A percentile compares a stretch with the other conserved stretches of the same genome.
Conservation (phyloP, 2,113 vertebrate species). For the Calypte anna region DNA sequence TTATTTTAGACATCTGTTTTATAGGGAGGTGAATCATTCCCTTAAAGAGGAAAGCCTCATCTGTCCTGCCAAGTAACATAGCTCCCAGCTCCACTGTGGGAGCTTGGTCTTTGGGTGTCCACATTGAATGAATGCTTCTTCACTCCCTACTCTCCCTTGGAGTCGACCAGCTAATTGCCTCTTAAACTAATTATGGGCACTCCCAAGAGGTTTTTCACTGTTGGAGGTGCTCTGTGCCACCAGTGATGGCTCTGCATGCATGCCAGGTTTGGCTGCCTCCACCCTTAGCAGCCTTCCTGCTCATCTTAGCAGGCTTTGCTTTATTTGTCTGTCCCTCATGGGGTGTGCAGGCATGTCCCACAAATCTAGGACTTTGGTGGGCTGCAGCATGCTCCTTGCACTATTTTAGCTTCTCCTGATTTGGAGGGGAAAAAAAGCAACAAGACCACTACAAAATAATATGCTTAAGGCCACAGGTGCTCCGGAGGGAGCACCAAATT, state of each 20-base stretch:
- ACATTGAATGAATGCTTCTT: not conserved
- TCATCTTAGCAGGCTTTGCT: not conserved
- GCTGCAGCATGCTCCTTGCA: not conserved
- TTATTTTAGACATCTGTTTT: not conserved
- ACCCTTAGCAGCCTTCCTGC: not conserved
- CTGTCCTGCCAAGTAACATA: not conserved
- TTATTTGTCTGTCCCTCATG: fast-evolving
- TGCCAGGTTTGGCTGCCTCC: not conserved
- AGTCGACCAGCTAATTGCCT: not conserved
- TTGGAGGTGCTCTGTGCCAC: not conserved
- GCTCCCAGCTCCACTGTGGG: not conserved
- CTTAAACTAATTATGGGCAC: fast-evolving
- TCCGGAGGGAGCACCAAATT: not conserved
- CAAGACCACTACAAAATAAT: not conserved
- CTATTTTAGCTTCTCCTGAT: not conserved
- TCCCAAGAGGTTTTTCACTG: fast-evolving
- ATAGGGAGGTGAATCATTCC: not conserved
- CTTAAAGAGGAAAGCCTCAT: not conserved
- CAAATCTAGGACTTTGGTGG: not conserved
- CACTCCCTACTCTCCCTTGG: not conserved
- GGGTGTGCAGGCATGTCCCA: fast-evolving
- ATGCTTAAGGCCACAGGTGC: not conserved
- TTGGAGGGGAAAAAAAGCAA: not conserved
- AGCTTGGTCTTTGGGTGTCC: not conserved
- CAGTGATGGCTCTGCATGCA: not conserved